Evolutionary conservation across 1,140 invertebrate genomes (phyloP), one percentile per base, ranked within the genome.

Genomic region (Reticulitermes speratus): DNA sequence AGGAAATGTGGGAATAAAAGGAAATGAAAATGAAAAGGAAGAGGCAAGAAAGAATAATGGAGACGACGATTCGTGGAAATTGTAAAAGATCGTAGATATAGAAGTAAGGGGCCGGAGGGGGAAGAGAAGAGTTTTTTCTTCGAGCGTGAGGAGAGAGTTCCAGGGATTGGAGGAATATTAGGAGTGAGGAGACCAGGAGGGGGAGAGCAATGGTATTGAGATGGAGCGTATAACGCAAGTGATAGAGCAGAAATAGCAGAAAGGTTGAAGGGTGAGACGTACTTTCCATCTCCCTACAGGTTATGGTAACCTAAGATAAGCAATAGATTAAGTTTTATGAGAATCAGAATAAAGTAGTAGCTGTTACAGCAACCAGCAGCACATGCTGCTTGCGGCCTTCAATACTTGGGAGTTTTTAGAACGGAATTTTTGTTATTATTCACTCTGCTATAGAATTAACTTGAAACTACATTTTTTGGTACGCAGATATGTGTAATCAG

Each of bases 61-160:
- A 75, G 65, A 75, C 65, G 65, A 75, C 65, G 65, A 75, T 75
- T 75, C 65, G 65, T n/a, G 65, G n/a, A 75, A 75, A 30, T 75
- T n/a, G 25, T 30, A 75, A 75, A 75, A 75, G 65, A 75, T 75
- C 25, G 65, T 9, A 75, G 65, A 30, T 75, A n/a, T 30, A 30
- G n/a, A 30, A 75, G 65, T 30, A 75, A 16, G n/a, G 59, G 1
- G 25, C 25, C 2, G 55, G 59, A 65, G 19, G 59, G 21, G 59
- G 59, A 65, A 23, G 59, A 23, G 59, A 65, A 65, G 59, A 23
- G 59, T 21, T 65, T 30, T n/a, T 75, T 30, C 3, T 75, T 25
- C 6, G 65, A 30, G n/a, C n/a, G 25, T 75, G 65, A 25, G n/a
- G 65, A 11, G n/a, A 30, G 65, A 30, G 65, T 75, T 55, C 7